Base-by-base conservation (phyloP, 37 sponge, comb jelly and placozoan species). In the Agelas oroides region DNA sequence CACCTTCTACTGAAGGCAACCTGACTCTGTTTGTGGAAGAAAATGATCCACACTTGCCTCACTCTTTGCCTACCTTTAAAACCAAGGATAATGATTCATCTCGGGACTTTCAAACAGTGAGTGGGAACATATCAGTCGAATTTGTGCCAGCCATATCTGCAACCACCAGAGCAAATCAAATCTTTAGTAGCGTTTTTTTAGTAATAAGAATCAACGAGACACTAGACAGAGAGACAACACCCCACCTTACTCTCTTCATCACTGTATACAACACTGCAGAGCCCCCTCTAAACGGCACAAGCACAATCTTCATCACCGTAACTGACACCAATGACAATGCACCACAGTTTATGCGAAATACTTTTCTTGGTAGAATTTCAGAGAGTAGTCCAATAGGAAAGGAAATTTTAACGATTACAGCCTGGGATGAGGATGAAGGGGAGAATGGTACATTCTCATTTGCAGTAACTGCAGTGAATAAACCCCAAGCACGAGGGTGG, bases 301-400 rank as follows among this genome's bases (percentile, higher is more conserved):
- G 39, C 21, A 71, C 57, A 14, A 46, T 89, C 1, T 25, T 5
- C 19, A 64, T 89, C 56, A 30, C 12, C 28, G 84, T 89, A 0
- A 39, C 65, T 52, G 90, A 89, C 63, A 24, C 53, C 2, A 89
- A 89, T 63, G 90, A 89, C 74, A 89, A 89, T 53, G 30, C 84
- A 21, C 90, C 90, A 15, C 33, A 21, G 24, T 89, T 89, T 53
- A 34, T 24, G 3, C 59, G 69, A 16, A 59, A 24, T 0, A 3
- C 21, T 14, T 84, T 65, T n/a, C 11, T 0, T 31, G 35, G 15
- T 0, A 6, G 20, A 16, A 56, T 87, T 0, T 25, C 53, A 15
- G 92, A 92, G 37, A 63, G 77, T 20, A 27, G 35, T 19, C 73
- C 84, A 28, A 65, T 90, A 15, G 89, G 80, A 1, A 64, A 84